These are phyloP conservation scores for Acipenser ruthenus DNA, from an alignment of 2,797 vertebrate species.

Conservation along the genomic window DNA sequence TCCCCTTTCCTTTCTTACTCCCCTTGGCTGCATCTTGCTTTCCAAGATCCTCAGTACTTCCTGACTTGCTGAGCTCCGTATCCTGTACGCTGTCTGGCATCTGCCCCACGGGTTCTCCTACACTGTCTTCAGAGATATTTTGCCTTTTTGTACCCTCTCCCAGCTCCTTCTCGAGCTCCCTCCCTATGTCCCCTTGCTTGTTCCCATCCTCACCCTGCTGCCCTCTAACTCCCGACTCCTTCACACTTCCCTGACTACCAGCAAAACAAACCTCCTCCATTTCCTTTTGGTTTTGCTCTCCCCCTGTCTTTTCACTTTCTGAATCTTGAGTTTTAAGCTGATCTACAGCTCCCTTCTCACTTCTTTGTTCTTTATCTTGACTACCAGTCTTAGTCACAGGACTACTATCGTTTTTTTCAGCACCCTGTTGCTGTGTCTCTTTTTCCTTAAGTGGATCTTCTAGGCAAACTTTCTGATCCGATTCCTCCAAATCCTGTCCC, in stretches of 20 bases:
- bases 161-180: not conserved
- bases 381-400: not conserved
- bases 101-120: not conserved
- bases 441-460: conserved; percentile 14
- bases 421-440: conserved; percentile 11
- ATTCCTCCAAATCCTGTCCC: conserved; percentile 32
- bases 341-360: no score
- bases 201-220: conserved; percentile 20
- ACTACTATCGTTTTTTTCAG: not conserved
- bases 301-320: not conserved
- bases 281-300: not conserved
- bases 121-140: not conserved
- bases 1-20: conserved; percentile 59
- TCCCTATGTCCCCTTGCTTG: conserved; percentile 6
- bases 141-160: conserved; percentile 7
- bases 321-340: no score
- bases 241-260: conserved; percentile 8
- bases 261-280: conserved; percentile 2
- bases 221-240: conserved; percentile 16
- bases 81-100: conserved; percentile 8
- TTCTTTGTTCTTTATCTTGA: not conserved
- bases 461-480: not conserved
- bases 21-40: conserved; percentile 42
- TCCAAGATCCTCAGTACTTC: conserved; percentile 35
- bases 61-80: conserved; percentile 14